Conservation (phyloP, 2,797 vertebrate genomes). For the Heteromormyrus szaboi region DNA sequence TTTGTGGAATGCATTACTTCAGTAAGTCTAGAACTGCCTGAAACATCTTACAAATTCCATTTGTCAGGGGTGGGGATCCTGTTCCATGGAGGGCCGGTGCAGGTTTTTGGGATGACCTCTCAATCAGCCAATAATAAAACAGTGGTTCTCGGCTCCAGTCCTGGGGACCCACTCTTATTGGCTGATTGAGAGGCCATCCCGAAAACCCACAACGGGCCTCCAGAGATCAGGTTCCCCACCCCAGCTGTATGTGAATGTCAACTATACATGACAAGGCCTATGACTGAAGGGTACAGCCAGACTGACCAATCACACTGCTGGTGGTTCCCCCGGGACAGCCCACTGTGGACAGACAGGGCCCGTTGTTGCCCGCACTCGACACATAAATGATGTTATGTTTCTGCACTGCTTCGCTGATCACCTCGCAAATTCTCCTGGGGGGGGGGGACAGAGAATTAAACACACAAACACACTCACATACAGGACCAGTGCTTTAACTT, state of each 20-base stretch:
- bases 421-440: constrained; percentile 91
- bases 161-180: not conserved
- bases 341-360: constrained; percentile 93
- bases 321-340: constrained; percentile 96
- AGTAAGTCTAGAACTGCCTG: not conserved
- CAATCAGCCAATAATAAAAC: not conserved
- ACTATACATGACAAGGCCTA: not conserved
- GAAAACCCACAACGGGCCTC: not conserved
- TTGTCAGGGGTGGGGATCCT: not conserved
- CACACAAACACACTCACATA: not conserved
- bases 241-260: not conserved
- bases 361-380: constrained; percentile 96
- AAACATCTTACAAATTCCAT: not conserved
- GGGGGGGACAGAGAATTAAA: not conserved
- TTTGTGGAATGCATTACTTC: not conserved
- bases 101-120: not conserved
- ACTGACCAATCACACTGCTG: constrained; percentile 85
- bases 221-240: not conserved
- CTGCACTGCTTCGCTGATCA: constrained; percentile 94
- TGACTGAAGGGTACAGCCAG: not conserved
- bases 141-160: not conserved
- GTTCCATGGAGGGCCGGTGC: not conserved
- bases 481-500: not conserved
- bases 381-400: constrained; percentile 95
- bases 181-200: not conserved